These are phyloP conservation scores for Pituophis catenifer DNA, from an alignment of 2,113 vertebrate species.

Conservation along the genomic window DNA sequence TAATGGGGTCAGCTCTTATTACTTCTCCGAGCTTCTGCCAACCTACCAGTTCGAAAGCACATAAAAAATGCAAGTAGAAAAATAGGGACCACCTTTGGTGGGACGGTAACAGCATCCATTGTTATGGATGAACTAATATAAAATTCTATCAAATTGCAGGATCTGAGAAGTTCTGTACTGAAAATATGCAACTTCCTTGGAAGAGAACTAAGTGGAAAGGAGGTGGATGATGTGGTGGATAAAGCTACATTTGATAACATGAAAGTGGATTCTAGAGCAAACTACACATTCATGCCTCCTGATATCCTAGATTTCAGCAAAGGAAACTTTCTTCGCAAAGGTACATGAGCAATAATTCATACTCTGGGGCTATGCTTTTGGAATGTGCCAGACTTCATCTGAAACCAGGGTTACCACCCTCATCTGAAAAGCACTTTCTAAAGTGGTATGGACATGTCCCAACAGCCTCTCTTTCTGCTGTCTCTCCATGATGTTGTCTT, in stretches of 20 bases:
- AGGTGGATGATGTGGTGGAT: neutral
- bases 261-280: neutral
- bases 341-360: neutral
- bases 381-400: neutral
- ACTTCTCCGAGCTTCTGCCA: too few species aligned
- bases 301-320: neutral
- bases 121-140: neutral
- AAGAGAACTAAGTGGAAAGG: neutral
- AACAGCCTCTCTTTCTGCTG: neutral
- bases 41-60: too few species aligned
- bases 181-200: neutral
- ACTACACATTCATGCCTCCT: accelerated
- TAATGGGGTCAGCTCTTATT: too few species aligned
- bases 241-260: neutral
- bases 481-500: neutral
- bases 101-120: neutral
- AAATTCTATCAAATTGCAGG: neutral
- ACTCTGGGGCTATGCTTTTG: neutral
- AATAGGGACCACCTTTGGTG: too few species aligned
- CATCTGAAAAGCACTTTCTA: neutral
- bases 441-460: neutral
- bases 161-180: neutral
- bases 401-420: neutral
- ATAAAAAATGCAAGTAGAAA: too few species aligned
- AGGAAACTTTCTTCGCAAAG: neutral